phyloP scores from a whole-genome alignment of 2,888 invertebrate species.

The Drosophila neoperkinsi region DNA sequence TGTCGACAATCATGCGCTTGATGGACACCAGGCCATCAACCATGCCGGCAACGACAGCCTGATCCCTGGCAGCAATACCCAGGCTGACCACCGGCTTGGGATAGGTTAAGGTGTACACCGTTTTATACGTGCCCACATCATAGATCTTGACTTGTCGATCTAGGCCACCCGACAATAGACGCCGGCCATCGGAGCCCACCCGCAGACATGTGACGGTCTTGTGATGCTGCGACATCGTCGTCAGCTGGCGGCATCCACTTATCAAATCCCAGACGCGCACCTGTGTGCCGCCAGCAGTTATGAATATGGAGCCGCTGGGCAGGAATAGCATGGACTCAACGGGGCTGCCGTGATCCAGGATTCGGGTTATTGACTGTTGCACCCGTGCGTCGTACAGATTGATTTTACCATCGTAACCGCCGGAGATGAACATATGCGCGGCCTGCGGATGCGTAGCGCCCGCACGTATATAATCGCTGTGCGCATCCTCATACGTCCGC shows the following conservation, averaged over 20 bases:
- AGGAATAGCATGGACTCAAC: slow-evolving; percentile 95
- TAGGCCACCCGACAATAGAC: slow-evolving; percentile 94
- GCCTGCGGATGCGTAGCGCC: slow-evolving; percentile 92
- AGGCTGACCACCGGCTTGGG: slow-evolving; percentile 96
- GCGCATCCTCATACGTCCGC: slow-evolving; percentile 87
- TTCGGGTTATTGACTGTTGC: slow-evolving; percentile 87
- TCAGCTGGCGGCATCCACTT: slow-evolving; percentile 91
- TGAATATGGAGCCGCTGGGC: slow-evolving; percentile 95
- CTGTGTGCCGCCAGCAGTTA: slow-evolving; percentile 96
- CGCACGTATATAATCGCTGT: slow-evolving; percentile 93
- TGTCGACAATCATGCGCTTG: slow-evolving; percentile 89
- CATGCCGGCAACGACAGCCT: slow-evolving; percentile 95
- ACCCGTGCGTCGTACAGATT: slow-evolving; percentile 94
- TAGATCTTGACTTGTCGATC: slow-evolving; percentile 97
- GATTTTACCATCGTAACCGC: slow-evolving; percentile 95
- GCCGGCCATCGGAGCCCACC: slow-evolving; percentile 92
- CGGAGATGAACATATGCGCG: slow-evolving; percentile 91
- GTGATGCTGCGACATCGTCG: slow-evolving; percentile 95
- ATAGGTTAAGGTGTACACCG: slow-evolving; percentile 94
- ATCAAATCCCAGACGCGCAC: slow-evolving; percentile 97
- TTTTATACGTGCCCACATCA: slow-evolving; percentile 93
- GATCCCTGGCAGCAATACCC: slow-evolving; percentile 91
- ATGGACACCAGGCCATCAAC: slow-evolving; percentile 96
- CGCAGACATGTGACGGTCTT: slow-evolving; percentile 96
- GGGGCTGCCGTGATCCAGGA: slow-evolving; percentile 94